Conservation (phyloP, 2,113 vertebrate genomes). For the Clinocottus analis region DNA sequence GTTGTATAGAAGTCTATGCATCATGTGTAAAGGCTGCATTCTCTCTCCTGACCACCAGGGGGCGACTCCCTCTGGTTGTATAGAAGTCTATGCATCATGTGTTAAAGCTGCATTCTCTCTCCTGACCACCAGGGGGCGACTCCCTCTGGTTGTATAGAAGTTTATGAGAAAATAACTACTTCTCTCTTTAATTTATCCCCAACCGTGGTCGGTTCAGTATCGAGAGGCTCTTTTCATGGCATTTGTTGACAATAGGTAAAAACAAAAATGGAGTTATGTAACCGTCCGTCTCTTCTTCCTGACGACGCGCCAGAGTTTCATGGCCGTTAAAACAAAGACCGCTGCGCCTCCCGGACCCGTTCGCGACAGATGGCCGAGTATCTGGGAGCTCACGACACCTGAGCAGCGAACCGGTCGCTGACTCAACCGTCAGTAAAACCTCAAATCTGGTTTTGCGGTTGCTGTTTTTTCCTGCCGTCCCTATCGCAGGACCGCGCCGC, state of each 20-base stretch:
- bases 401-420: constrained; percentile 69
- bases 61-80: too few relatives aligned
- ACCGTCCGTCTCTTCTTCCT: neutral
- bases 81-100: too few relatives aligned
- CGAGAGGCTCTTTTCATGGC: neutral
- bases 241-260: neutral
- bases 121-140: too few relatives aligned
- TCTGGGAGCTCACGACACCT: constrained; percentile 77
- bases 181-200: too few relatives aligned
- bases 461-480: constrained; percentile 68
- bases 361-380: constrained; percentile 79
- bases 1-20: too few relatives aligned
- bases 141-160: too few relatives aligned
- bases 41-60: too few relatives aligned
- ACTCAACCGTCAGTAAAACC: constrained; percentile 77
- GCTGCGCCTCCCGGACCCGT: constrained; percentile 61
- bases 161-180: too few relatives aligned
- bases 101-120: too few relatives aligned
- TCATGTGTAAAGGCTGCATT: too few relatives aligned
- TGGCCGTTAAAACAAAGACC: constrained; percentile 51
- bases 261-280: neutral
- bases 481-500: too few relatives aligned
- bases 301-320: constrained; percentile 18
- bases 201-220: too few relatives aligned
- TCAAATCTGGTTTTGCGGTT: constrained; percentile 60